Conservation (phyloP, 2,888 invertebrate genomes). For the Heliconius charithonia region DNA sequence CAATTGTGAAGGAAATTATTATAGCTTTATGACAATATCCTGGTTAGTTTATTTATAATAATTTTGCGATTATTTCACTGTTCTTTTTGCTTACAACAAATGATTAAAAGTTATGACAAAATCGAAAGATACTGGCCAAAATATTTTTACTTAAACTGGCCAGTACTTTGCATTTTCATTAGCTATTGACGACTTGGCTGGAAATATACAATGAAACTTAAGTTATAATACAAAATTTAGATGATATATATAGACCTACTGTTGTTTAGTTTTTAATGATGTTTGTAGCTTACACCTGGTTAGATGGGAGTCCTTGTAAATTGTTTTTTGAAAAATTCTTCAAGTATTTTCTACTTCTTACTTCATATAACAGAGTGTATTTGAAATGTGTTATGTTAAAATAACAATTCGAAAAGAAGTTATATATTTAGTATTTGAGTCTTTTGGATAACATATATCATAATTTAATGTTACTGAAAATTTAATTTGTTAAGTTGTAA, state of each 20-base stretch:
- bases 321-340: background rate
- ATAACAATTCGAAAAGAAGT: background rate
- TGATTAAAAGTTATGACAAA: conserved; percentile 17
- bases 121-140: conserved; percentile 37
- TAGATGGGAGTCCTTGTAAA: background rate
- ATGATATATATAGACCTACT: background rate
- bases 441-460: too few relatives aligned
- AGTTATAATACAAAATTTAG: conserved; percentile 10
- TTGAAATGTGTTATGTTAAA: background rate
- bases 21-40: conserved; percentile 51
- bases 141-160: conserved; percentile 34
- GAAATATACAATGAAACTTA: conserved; percentile 33
- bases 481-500: too few relatives aligned
- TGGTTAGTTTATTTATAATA: conserved; percentile 54
- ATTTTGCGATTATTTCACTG: conserved; percentile 43
- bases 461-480: too few relatives aligned
- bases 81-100: background rate
- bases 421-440: background rate
- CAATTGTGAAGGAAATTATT: conserved; percentile 63
- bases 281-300: background rate
- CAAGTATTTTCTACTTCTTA: too few relatives aligned
- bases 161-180: conserved; percentile 29
- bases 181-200: conserved; percentile 43
- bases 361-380: background rate
- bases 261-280: background rate